Evolutionary conservation across 2,888 invertebrate species (phyloP).

Genomic region (Agonopterix heracliana): DNA sequence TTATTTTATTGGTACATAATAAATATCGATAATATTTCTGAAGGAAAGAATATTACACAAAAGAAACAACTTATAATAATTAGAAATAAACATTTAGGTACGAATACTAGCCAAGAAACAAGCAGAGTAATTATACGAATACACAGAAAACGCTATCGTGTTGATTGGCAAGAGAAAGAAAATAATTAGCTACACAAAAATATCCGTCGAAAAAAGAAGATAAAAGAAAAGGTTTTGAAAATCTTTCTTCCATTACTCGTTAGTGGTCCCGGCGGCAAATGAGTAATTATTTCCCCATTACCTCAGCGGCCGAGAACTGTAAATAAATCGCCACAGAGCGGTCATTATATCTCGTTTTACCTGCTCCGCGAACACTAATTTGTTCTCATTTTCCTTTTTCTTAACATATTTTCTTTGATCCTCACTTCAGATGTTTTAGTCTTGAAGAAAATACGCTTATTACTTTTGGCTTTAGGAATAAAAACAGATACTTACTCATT

Average conservation of each 20-base stretch:
- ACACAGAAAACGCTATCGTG: neutral
- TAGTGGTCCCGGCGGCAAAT: conserved; percentile 24
- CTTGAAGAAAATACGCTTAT: too few species aligned
- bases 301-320: conserved; percentile 22
- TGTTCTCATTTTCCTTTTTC: neutral
- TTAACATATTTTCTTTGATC: neutral
- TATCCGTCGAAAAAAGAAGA: conserved; percentile 2
- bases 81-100: conserved; percentile 19
- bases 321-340: conserved; percentile 35
- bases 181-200: conserved; percentile 1
- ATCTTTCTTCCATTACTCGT: conserved; percentile 42
- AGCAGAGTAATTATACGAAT: neutral
- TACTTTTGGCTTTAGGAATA: too few species aligned
- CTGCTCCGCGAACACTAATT: conserved; percentile 13
- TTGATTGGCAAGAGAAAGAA: neutral
- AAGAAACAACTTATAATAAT: too few species aligned
- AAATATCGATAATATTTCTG: too few species aligned
- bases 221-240: conserved; percentile 16
- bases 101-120: conserved; percentile 9
- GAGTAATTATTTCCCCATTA: conserved; percentile 51
- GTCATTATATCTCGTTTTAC: conserved; percentile 26
- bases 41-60: too few species aligned
- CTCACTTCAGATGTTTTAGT: neutral
- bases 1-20: too few species aligned
- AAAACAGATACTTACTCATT: too few species aligned